Evolutionary conservation across 2,888 invertebrate species (phyloP).

Genomic region (Epinotia brunnichana): DNA sequence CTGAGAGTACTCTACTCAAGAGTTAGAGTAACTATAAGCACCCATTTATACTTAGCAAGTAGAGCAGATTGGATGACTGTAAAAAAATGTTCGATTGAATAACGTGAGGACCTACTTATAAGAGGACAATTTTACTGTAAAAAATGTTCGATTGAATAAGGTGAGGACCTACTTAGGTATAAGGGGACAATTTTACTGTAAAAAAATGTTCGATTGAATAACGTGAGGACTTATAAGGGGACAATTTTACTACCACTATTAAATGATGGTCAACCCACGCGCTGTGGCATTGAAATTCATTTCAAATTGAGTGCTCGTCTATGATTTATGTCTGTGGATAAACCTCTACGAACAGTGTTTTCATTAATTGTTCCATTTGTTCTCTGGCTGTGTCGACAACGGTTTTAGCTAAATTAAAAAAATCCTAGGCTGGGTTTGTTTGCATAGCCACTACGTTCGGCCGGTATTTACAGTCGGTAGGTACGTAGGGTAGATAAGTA

Average conservation of each 20-base stretch:
- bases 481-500: not conserved
- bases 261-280: not conserved
- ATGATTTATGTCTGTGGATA: constrained; percentile 10
- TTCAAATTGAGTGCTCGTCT: constrained; percentile 9
- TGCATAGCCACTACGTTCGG: constrained; percentile 13
- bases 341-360: constrained; percentile 5
- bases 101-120: not conserved
- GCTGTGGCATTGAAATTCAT: not conserved
- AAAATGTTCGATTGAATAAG: not conserved
- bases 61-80: not conserved
- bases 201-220: not conserved
- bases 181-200: no score
- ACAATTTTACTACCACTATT: not conserved
- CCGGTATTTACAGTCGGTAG: not conserved
- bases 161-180: not conserved
- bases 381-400: not conserved
- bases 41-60: not conserved
- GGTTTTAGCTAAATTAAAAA: constrained; percentile 32
- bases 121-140: not conserved
- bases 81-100: not conserved
- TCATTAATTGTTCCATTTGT: constrained; percentile 4
- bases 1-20: constrained; percentile 1
- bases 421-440: constrained; percentile 14
- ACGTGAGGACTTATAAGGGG: not conserved
- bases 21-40: not conserved